These are phyloP conservation scores for Morus bassanus DNA, from an alignment of 2,797 vertebrate genomes.

Conservation along the genomic window DNA sequence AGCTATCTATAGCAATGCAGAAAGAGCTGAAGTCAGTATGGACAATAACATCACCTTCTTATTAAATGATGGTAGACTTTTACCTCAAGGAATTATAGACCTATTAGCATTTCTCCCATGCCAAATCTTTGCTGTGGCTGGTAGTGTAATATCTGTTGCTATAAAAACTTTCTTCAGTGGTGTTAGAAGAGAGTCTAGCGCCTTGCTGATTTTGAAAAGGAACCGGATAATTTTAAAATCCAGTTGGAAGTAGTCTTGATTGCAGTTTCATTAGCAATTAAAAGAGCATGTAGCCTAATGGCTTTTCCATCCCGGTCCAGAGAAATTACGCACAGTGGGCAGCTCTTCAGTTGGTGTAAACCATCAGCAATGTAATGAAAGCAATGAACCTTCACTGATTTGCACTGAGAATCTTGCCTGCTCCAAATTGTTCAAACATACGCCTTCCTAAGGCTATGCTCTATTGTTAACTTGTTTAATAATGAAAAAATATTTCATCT, in stretches of 20 bases:
- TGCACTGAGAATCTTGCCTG: constrained; percentile 15
- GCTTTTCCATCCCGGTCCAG: neutral
- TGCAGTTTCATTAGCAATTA: constrained; percentile 62
- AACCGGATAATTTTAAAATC: constrained; percentile 34
- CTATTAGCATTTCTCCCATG: neutral
- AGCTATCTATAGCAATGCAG: constrained; percentile 41
- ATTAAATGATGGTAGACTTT: constrained; percentile 28
- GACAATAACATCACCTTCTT: constrained; percentile 18
- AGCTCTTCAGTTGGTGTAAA: constrained; percentile 51
- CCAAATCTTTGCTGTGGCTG: neutral
- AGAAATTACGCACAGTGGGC: constrained; percentile 62
- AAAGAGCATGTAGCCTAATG: constrained; percentile 55
- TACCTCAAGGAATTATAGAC: constrained; percentile 22
- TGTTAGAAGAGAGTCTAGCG: neutral
- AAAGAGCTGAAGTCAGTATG: neutral
- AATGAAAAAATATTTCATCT: constrained; percentile 4
- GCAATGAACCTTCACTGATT: constrained; percentile 61
- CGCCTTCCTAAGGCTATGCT: constrained; percentile 23
- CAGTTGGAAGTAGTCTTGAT: constrained; percentile 5
- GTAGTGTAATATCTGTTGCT: neutral
- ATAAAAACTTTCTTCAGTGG: neutral
- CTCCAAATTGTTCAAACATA: constrained; percentile 20
- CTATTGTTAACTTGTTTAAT: constrained; percentile 20
- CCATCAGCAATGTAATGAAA: neutral
- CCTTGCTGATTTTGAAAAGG: constrained; percentile 7